Conservation (phyloP, 92 coral and sea anemone genomes). For the Parazoanthus atlanticus region DNA sequence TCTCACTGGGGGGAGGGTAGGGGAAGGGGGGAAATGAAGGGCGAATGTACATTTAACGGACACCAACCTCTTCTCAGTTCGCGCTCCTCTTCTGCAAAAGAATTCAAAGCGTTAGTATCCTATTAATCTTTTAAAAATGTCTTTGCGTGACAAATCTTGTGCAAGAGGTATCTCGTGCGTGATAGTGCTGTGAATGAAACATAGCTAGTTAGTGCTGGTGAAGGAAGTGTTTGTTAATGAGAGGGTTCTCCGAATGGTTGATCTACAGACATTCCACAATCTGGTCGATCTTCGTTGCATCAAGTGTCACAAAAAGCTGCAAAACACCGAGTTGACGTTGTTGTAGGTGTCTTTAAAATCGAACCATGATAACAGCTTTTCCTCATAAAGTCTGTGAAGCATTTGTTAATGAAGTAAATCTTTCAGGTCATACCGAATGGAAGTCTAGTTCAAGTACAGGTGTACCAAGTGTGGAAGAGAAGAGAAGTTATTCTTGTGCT, state of each 20-base stretch:
- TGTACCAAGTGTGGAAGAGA: not conserved
- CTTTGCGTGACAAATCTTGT: not conserved
- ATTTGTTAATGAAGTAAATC: not conserved
- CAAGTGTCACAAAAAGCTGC: not conserved
- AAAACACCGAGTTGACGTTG: not conserved
- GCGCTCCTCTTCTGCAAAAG: constrained; percentile 20
- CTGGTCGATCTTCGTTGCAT: not conserved
- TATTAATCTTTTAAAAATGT: not conserved
- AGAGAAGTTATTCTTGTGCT: not conserved
- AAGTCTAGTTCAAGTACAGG: not conserved
- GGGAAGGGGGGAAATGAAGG: not conserved
- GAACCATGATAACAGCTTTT: not conserved
- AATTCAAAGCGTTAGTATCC: not conserved
- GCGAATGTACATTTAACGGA: not conserved
- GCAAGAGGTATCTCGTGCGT: constrained; percentile 12
- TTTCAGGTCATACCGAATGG: not conserved
- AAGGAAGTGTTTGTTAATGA: constrained; percentile 1
- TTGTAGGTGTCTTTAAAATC: not conserved
- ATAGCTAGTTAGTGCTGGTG: constrained; percentile 27
- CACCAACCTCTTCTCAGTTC: constrained; percentile 17
- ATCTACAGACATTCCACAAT: not conserved
- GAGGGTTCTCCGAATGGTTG: not conserved
- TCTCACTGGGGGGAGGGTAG: too few species aligned
- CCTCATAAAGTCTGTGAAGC: not conserved
- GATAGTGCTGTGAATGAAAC: constrained; percentile 13